Evolutionary conservation across 1,140 invertebrate genomes (phyloP).

Genomic region (Zophobas atratus): DNA sequence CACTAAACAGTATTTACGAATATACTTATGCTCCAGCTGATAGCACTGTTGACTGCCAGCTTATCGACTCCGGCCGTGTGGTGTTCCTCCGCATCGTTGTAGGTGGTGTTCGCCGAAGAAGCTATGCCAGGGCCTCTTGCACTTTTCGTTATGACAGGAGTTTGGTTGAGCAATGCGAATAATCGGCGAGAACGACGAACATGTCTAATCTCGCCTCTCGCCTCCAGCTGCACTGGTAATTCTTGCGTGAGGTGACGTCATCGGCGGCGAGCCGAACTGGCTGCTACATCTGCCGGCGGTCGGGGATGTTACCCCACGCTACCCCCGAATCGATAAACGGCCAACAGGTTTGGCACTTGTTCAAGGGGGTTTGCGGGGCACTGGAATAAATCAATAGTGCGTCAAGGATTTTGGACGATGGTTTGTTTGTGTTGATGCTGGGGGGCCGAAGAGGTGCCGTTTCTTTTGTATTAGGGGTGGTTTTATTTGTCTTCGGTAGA

Average conservation of each 20-base stretch:
- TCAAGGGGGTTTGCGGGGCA: conserved; percentile 7
- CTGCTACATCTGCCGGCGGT: conserved; percentile 44
- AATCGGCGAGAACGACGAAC: conserved; percentile 16
- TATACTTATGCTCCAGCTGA: too few relatives aligned
- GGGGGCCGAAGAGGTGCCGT: neutral
- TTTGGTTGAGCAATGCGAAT: conserved; percentile 12
- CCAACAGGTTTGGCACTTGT: neutral
- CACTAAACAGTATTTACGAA: neutral
- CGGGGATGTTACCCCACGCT: conserved; percentile 38
- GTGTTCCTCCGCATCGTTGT: too few relatives aligned
- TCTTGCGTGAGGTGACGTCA: conserved; percentile 18
- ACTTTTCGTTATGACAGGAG: too few relatives aligned
- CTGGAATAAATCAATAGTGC: conserved; percentile 17
- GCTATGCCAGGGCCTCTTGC: too few relatives aligned
- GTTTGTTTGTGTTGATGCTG: neutral
- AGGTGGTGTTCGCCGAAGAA: too few relatives aligned
- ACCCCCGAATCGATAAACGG: conserved; percentile 22
- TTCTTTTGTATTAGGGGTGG: too few relatives aligned
- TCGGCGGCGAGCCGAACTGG: neutral
- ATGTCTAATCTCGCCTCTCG: conserved; percentile 36
- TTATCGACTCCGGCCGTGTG: too few relatives aligned
- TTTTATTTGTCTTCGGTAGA: too few relatives aligned
- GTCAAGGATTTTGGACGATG: conserved; percentile 3
- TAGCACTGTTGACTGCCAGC: too few relatives aligned
- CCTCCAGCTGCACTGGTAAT: conserved; percentile 19